phyloP scores from a whole-genome alignment of 1,140 invertebrate species.

The Ceratosolen solmsi region DNA sequence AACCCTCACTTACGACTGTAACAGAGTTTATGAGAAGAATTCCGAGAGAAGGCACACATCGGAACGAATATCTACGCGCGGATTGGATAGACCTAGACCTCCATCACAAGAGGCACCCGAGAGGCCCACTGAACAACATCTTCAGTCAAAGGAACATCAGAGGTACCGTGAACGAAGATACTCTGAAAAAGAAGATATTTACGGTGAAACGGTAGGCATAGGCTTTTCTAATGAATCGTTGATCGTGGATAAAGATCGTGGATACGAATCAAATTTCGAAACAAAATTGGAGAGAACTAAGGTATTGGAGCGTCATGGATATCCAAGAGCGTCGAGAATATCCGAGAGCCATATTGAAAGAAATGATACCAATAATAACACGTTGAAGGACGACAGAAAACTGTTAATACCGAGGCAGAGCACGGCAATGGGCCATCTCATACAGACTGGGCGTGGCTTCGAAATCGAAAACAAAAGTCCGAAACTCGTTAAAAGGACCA shows the following conservation, averaged over 20 bases:
- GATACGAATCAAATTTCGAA: slow-evolving; percentile 73
- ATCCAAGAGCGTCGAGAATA: slow-evolving; percentile 53
- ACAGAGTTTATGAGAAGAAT: slow-evolving; percentile 65
- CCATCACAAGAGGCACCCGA: slow-evolving; percentile 71
- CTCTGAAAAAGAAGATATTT: slow-evolving; percentile 70
- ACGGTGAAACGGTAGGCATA: slow-evolving; percentile 63
- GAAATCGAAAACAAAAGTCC: slow-evolving; percentile 73
- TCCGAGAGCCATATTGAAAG: slow-evolving; percentile 62
- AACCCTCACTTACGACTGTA: slow-evolving; percentile 57
- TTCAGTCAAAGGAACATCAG: slow-evolving; percentile 29
- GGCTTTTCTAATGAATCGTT: slow-evolving; percentile 42
- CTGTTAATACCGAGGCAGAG: slow-evolving; percentile 57
- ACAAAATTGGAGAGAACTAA: slow-evolving; percentile 70
- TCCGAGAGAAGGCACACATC: slow-evolving; percentile 59
- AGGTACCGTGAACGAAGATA: slow-evolving; percentile 62
- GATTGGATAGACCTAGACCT: slow-evolving; percentile 67
- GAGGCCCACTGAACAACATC: slow-evolving; percentile 58
- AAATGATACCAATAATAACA: slow-evolving; percentile 77
- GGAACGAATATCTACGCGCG: slow-evolving; percentile 58
- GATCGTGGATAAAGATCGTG: slow-evolving; percentile 68
- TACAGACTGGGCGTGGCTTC: slow-evolving; percentile 66
- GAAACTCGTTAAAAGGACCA: slow-evolving; percentile 82
- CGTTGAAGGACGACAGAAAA: slow-evolving; percentile 66
- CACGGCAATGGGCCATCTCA: slow-evolving; percentile 66
- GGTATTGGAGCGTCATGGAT: slow-evolving; percentile 66